These are phyloP conservation scores for Sebastes kiyomatsui DNA, from an alignment of 2,797 vertebrate genomes.

Conservation along the genomic window DNA sequence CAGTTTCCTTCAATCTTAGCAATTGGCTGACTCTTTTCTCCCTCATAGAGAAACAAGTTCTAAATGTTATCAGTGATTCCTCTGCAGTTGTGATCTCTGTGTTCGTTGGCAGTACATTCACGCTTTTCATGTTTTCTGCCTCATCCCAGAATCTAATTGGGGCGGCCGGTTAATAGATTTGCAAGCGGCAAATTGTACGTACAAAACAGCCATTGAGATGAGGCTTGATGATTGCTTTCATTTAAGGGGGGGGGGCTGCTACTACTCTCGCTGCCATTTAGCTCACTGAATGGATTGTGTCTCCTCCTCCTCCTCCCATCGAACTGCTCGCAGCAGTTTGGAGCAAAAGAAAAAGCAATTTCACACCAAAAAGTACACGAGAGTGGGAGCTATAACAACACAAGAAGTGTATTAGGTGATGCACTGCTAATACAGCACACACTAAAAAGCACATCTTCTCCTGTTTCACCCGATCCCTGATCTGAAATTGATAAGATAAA, in stretches of 20 bases:
- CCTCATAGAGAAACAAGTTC: background rate
- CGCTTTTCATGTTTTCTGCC: conserved; percentile 1
- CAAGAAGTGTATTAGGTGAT: background rate
- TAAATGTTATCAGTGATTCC: conserved; percentile 1
- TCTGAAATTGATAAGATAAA: conserved; percentile 15
- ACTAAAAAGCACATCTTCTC: background rate
- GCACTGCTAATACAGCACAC: background rate
- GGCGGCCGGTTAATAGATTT: conserved; percentile 20
- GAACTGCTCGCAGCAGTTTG: background rate
- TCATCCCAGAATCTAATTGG: conserved; percentile 13
- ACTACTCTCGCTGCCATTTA: background rate
- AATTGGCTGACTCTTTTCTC: background rate
- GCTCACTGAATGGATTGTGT: background rate
- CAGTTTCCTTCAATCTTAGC: background rate
- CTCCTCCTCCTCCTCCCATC: background rate
- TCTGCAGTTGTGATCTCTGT: background rate
- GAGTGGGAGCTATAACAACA: background rate
- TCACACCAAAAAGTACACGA: conserved; percentile 4
- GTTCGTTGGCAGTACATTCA: conserved; percentile 1
- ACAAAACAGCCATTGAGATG: conserved; percentile 22
- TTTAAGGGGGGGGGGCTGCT: background rate
- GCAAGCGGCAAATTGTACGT: conserved; percentile 8
- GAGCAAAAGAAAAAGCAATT: conserved; percentile 43
- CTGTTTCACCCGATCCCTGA: background rate
- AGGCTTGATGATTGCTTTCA: conserved; percentile 53